Evolutionary conservation across 2,888 invertebrate species (phyloP), one percentile per base, ranked within the genome.

Genomic region (Ariolimax columbianus): DNA sequence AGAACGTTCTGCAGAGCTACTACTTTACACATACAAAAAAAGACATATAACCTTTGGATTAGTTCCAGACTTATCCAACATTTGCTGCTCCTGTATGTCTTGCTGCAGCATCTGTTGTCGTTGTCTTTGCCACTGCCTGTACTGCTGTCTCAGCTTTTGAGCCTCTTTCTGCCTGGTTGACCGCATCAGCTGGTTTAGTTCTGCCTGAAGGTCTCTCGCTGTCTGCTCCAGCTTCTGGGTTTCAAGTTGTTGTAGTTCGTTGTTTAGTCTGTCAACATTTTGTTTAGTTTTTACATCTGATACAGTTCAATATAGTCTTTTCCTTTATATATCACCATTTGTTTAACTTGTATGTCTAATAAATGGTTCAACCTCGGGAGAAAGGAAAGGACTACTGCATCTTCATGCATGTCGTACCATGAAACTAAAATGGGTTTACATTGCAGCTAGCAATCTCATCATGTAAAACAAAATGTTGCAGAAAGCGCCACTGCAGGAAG

Each of bases 91-190:
- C 40, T 59, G 33, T 66, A 59, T 72, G 23, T 72, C 30, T 30
- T 72, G 26, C 23, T 59, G 66, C 59, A 77, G 14, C 78, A 68
- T 79, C 47, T 83, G 43, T 36, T 77, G 66, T 33, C 77, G 51
- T 38, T 77, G 43, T 30, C 80, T 38, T 43, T 84, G 83, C 77
- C 78, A 63, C 63, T 81, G 47, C 36, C 83, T 66, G 40, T 84
- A 80, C 81, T 83, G 79, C 43, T 84, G 63, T n/a, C 77, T 51
- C 3, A 17, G 70, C 30, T 77, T 75, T 59, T 77, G 33, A 36
- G 26, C 26, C 43, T 70, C 68, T 36, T 72, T 72, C 70, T 55
- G 66, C 55, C 63, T 38, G 30, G 59, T 66, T 19, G 19, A 43
- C 36, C 3, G 38, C 33, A 66, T 3, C 47, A 80, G 63, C 40